Percentiles rank a stretch among this genome's conserved stretches.
These are phyloP conservation scores for Toxonevra muliebris DNA, from an alignment of 2,888 invertebrate species.

Conservation along the genomic window DNA sequence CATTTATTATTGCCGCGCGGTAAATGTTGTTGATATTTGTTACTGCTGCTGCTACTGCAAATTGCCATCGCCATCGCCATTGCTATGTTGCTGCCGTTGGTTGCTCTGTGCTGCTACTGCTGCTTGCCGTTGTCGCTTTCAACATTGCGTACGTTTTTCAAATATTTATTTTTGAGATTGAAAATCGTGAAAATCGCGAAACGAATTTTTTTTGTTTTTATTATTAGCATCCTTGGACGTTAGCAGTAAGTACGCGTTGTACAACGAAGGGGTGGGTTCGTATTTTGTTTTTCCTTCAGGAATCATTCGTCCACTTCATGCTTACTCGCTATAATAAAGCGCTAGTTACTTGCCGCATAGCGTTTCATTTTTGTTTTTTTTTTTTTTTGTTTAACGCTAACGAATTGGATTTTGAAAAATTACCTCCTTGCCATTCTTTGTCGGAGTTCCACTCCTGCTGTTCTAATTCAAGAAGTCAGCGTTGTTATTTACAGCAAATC, in stretches of 20 bases:
- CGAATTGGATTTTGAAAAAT: slow-evolving; percentile 36
- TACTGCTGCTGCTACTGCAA: not conserved
- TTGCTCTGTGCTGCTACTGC: not conserved
- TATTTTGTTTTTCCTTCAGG: not conserved
- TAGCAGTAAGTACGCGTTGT: not conserved
- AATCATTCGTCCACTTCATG: not conserved
- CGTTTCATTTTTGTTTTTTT: not conserved
- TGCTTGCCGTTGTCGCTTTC: slow-evolving; percentile 1
- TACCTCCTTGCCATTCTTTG: slow-evolving; percentile 15
- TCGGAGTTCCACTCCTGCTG: not conserved
- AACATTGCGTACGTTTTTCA: slow-evolving; percentile 51
- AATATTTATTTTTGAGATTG: slow-evolving; percentile 59
- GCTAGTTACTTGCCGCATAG: slow-evolving; percentile 5
- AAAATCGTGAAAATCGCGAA: slow-evolving; percentile 47
- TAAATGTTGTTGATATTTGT: slow-evolving; percentile 14
- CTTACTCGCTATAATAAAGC: not conserved
- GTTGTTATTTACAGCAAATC: no score
- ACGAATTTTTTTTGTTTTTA: slow-evolving; percentile 22
- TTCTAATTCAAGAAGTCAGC: not conserved
- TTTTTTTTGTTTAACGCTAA: slow-evolving; percentile 4
- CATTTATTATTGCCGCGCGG: slow-evolving; percentile 55
- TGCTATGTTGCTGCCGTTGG: no score
- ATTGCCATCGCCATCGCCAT: not conserved
- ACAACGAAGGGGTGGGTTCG: not conserved
- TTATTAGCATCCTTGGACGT: slow-evolving; percentile 52